phyloP scores from a whole-genome alignment of 2,888 invertebrate genomes.

The Coelopa pilipes region DNA sequence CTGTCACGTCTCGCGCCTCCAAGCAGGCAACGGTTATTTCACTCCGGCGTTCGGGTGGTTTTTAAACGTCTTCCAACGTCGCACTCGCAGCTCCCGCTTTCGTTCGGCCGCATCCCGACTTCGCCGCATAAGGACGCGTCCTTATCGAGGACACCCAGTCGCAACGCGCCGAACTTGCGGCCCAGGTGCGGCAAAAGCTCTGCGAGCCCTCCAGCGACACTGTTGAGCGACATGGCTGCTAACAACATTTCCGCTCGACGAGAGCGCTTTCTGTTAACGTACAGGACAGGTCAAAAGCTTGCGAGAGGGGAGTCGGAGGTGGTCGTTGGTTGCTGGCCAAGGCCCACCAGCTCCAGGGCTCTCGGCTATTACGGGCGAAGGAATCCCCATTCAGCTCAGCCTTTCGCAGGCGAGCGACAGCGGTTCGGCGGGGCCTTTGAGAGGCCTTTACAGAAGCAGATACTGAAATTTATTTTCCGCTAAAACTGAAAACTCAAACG shows the following conservation, averaged over 20 bases:
- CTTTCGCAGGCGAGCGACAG: no score
- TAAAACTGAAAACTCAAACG: no score
- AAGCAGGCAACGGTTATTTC: constrained; percentile 21
- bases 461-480: no score
- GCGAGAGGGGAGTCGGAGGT: no score
- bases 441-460: no score
- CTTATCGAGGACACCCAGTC: constrained; percentile 26
- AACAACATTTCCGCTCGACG: neutral
- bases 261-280: neutral
- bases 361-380: no score
- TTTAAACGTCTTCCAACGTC: constrained; percentile 3
- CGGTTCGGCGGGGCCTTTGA: no score
- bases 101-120: constrained; percentile 14
- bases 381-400: no score
- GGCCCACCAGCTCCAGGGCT: no score
- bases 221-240: neutral
- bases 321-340: no score
- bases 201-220: neutral
- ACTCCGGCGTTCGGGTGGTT: constrained; percentile 27
- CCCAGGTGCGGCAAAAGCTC: neutral
- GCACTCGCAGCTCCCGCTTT: constrained; percentile 5
- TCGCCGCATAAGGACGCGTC: neutral
- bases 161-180: neutral
- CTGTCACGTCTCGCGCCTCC: neutral
- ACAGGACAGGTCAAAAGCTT: constrained; percentile 1